Conservation (phyloP, 1,140 invertebrate genomes). For the Scaptodrosophila lebanonensis region DNA sequence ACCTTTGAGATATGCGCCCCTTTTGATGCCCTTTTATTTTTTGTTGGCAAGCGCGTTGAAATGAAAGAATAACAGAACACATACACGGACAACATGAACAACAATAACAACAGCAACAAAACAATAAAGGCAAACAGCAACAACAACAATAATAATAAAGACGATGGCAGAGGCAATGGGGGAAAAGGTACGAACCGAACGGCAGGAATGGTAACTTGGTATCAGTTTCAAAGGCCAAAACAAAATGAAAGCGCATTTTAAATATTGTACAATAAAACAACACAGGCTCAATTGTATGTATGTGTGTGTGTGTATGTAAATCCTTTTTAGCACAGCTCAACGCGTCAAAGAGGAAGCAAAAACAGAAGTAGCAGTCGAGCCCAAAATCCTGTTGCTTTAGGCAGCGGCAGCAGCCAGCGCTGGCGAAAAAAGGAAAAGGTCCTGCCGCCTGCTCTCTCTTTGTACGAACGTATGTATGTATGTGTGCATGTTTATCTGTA, state of each 20-base stretch:
- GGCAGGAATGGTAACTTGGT: too few species aligned
- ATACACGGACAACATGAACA: constrained; percentile 1
- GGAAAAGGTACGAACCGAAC: too few species aligned
- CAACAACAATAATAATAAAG: too few species aligned
- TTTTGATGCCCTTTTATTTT: too few species aligned
- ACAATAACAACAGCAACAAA: constrained; percentile 7
- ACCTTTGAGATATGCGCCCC: too few species aligned
- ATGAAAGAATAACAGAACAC: constrained; percentile 7
- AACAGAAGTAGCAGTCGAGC: constrained; percentile 10
- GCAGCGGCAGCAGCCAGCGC: constrained; percentile 6
- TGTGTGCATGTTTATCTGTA: background rate
- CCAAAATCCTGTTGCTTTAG: constrained; percentile 61
- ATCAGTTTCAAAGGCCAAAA: too few species aligned
- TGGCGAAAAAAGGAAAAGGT: constrained; percentile 25
- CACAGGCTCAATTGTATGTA: too few species aligned
- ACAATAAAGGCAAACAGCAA: constrained; percentile 3
- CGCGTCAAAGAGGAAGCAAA: constrained; percentile 39
- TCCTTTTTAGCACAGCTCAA: constrained; percentile 66
- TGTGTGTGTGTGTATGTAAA: constrained; percentile 30
- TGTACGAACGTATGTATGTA: background rate
- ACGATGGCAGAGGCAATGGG: too few species aligned
- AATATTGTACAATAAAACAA: too few species aligned
- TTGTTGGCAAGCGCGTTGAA: constrained; percentile 29
- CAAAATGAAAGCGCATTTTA: too few species aligned
- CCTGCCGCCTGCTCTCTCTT: constrained; percentile 11